A percentile compares a stretch with the other conserved stretches of the same genome.
Evolutionary conservation across 2,888 invertebrate species (phyloP).

Genomic region (Caenorhabditis sp.): DNA sequence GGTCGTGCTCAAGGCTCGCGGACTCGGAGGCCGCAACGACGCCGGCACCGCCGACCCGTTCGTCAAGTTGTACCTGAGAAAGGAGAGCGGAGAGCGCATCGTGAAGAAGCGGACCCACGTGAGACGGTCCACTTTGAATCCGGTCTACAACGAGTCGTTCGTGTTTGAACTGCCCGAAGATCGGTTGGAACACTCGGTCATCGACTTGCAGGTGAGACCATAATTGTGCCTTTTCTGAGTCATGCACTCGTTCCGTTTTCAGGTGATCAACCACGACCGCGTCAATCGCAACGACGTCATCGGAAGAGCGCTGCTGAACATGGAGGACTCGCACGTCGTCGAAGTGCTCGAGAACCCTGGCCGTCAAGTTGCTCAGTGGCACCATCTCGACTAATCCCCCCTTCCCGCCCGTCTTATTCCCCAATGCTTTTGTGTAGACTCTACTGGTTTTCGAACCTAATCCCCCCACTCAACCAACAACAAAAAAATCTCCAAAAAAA

Average conservation of each 20-base stretch:
- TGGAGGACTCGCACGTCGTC: conserved; percentile 66
- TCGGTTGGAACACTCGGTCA: conserved; percentile 61
- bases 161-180: conserved; percentile 92
- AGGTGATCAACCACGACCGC: conserved; percentile 68
- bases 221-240: neutral
- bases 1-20: conserved; percentile 95
- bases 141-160: conserved; percentile 99
- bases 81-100: conserved; percentile 89
- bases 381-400: conserved; percentile 85
- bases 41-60: conserved; percentile 86
- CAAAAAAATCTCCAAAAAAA: neutral
- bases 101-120: conserved; percentile 99
- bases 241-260: neutral
- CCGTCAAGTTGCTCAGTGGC: conserved; percentile 99
- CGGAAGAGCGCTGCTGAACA: conserved; percentile 66
- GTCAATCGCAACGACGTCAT: conserved; percentile 67
- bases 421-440: neutral
- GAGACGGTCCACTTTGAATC: conserved; percentile 86
- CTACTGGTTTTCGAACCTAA: conserved; percentile 48
- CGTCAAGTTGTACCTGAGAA: conserved; percentile 97
- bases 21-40: conserved; percentile 94
- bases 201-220: conserved; percentile 65
- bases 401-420: neutral
- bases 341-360: conserved; percentile 89
- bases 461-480: neutral